Percentiles rank a stretch among this genome's conserved stretches.
Conservation (phyloP, 2,113 vertebrate genomes). For the Malurus elegans region DNA sequence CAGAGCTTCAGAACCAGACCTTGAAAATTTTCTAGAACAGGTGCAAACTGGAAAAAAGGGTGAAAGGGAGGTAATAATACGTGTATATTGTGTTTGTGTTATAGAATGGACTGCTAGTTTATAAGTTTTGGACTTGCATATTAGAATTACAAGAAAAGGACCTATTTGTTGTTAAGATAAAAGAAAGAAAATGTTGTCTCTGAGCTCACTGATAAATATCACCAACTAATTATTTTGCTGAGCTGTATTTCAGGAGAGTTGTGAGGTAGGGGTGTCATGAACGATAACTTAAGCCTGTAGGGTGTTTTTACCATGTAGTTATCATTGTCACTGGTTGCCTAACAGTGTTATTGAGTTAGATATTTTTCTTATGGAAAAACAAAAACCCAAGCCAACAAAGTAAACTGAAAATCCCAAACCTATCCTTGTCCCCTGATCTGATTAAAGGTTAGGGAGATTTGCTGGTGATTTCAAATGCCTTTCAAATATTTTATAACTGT, state of each 20-base stretch:
- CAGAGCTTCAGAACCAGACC: not conserved
- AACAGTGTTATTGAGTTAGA: not conserved
- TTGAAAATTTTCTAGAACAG: not conserved
- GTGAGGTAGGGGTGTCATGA: not conserved
- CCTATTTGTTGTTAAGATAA: slow-evolving; percentile 34
- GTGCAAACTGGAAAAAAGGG: not conserved
- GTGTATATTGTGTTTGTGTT: not conserved
- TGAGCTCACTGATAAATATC: not conserved
- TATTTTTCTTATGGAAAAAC: not conserved
- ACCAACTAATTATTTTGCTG: slow-evolving; percentile 40
- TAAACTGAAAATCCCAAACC: fast-evolving
- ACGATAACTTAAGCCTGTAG: not conserved
- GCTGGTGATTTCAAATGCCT: not conserved
- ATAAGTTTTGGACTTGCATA: slow-evolving; percentile 5
- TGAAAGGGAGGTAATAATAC: not conserved
- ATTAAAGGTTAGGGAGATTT: not conserved
- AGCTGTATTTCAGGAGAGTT: slow-evolving; percentile 32
- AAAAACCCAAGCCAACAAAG: too few relatives aligned
- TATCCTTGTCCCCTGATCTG: not conserved
- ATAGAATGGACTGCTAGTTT: not conserved
- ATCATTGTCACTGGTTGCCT: not conserved
- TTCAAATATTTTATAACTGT: not conserved
- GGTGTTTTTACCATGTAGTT: not conserved
- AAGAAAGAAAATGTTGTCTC: not conserved
- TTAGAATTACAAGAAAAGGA: slow-evolving; percentile 9